Evolutionary conservation across 2,113 vertebrate genomes (phyloP).

Genomic region (Anhinga anhinga): DNA sequence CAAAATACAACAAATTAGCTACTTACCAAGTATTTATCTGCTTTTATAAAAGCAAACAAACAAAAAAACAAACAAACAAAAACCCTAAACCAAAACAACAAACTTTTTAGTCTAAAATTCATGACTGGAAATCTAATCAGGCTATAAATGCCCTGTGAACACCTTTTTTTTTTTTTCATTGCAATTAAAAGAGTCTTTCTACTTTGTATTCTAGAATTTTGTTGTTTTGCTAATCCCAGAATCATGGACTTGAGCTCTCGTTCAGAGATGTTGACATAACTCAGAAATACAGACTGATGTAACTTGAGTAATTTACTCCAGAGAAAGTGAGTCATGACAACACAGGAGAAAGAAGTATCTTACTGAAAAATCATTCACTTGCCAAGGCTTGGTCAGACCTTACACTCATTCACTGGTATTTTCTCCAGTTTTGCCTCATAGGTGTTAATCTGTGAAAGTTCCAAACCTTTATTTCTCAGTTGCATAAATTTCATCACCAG

Average conservation of each 20-base stretch:
- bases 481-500: neutral
- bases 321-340: neutral
- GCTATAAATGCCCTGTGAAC: neutral
- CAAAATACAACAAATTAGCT: neutral
- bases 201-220: neutral
- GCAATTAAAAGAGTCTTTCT: neutral
- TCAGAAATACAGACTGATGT: neutral
- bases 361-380: neutral
- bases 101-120: neutral
- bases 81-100: neutral
- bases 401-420: neutral
- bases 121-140: neutral
- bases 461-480: neutral
- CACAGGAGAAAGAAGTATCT: neutral
- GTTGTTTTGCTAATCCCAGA: neutral
- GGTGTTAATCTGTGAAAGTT: neutral
- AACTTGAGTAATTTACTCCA: neutral
- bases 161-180: neutral
- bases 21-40: neutral
- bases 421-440: neutral
- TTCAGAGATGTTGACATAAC: neutral
- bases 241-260: neutral
- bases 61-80: neutral
- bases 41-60: neutral
- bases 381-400: neutral